A percentile compares a stretch with the other conserved stretches of the same genome.
phyloP scores from a whole-genome alignment of 2,113 vertebrate genomes.

The Salvelinus fontinalis region DNA sequence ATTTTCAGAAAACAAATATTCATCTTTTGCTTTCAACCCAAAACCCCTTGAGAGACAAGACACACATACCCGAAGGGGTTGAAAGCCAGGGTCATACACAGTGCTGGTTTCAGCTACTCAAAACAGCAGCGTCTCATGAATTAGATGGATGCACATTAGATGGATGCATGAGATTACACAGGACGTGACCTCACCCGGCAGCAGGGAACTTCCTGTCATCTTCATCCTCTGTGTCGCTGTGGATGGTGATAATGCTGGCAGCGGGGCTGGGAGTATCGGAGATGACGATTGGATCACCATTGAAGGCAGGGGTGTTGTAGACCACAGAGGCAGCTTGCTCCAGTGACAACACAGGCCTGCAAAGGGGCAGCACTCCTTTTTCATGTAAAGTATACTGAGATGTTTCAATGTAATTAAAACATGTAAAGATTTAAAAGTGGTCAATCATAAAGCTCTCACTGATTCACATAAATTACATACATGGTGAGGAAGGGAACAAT shows the following conservation, averaged over 20 bases:
- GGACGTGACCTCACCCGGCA: constrained; percentile 64
- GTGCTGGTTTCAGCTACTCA: background rate
- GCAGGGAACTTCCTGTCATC: constrained; percentile 90
- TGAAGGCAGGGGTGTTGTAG: constrained; percentile 77
- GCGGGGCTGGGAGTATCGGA: constrained; percentile 95
- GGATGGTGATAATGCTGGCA: constrained; percentile 97
- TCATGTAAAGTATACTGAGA: background rate
- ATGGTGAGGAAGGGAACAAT: background rate
- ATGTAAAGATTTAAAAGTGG: background rate
- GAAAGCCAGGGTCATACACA: background rate
- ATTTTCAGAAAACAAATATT: too few species aligned
- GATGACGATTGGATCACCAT: constrained; percentile 89
- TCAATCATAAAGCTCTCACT: background rate
- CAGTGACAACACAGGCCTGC: constrained; percentile 78
- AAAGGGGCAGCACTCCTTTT: background rate
- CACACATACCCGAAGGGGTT: background rate
- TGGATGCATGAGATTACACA: background rate
- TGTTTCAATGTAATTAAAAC: background rate
- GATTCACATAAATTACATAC: background rate
- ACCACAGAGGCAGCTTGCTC: constrained; percentile 77
- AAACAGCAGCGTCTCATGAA: background rate
- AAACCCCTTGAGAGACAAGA: constrained; percentile 1
- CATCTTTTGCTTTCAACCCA: too few species aligned
- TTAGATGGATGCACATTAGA: too few species aligned
- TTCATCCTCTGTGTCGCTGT: constrained; percentile 96